These are phyloP conservation scores for Eospalax fontanierii DNA, from an alignment of 2,797 vertebrate species.

Conservation along the genomic window DNA sequence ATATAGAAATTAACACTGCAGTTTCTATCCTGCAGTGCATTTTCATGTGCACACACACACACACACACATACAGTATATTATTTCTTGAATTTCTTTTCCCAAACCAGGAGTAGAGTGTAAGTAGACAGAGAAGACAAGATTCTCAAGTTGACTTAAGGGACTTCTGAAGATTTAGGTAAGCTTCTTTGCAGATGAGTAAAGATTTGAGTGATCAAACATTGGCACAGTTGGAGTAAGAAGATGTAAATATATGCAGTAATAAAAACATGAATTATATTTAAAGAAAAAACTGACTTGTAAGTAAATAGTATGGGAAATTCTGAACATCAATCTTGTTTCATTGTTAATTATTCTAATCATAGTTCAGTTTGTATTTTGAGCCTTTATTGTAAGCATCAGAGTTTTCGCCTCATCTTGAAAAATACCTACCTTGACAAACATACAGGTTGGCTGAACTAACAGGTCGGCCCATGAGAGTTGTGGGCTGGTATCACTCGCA, in stretches of 20 bases:
- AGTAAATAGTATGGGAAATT: constrained; percentile 25
- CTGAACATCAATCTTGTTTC: not conserved
- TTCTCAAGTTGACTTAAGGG: constrained; percentile 1
- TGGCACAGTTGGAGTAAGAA: not conserved
- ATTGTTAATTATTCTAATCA: constrained; percentile 38
- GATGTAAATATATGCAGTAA: not conserved
- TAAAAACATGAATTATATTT: not conserved
- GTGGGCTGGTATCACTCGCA: constrained; percentile 99
- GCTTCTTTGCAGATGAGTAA: constrained; percentile 34
- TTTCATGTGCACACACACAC: not conserved
- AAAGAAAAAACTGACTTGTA: constrained; percentile 29
- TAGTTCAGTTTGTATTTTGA: constrained; percentile 25
- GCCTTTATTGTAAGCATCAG: constrained; percentile 27
- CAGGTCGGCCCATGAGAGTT: constrained; percentile 96
- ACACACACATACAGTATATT: not conserved
- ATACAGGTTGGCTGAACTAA: constrained; percentile 96
- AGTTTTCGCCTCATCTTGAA: constrained; percentile 50
- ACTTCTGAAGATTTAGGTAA: constrained; percentile 47
- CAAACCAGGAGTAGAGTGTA: not conserved
- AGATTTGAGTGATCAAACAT: constrained; percentile 44
- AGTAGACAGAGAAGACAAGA: not conserved
- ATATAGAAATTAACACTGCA: constrained; percentile 2
- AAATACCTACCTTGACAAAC: constrained; percentile 87
- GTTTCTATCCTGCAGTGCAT: not conserved
- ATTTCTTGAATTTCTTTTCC: constrained; percentile 19